A percentile compares a stretch with the other conserved stretches of the same genome.
These are phyloP conservation scores for Erythrolamprus reginae DNA, from an alignment of 2,113 vertebrate species.

Conservation along the genomic window DNA sequence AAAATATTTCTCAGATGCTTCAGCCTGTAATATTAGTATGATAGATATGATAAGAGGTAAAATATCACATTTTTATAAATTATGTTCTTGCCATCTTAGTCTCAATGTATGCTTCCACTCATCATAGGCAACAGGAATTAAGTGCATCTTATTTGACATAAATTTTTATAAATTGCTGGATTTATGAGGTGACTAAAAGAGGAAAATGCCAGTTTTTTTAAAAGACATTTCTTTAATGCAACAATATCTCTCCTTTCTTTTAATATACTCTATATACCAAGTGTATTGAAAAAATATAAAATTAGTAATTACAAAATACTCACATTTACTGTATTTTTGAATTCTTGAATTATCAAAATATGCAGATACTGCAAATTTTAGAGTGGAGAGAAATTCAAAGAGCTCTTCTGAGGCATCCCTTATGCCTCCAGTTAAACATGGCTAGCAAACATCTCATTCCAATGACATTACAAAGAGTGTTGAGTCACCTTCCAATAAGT, in stretches of 20 bases:
- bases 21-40: neutral
- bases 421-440: neutral
- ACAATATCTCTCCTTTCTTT: neutral
- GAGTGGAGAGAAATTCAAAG: neutral
- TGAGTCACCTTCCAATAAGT: neutral
- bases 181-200: neutral
- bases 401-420: neutral
- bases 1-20: neutral
- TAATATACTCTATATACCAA: neutral
- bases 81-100: neutral
- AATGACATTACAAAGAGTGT: neutral
- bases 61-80: neutral
- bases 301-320: neutral
- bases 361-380: neutral
- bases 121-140: neutral
- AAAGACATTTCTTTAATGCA: neutral
- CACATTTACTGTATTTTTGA: neutral
- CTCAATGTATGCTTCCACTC: neutral
- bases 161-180: neutral
- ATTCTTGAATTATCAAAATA: neutral
- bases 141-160: neutral
- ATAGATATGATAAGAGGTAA: neutral
- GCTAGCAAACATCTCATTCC: rapidly evolving
- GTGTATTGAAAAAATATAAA: neutral
- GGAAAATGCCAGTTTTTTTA: neutral